A percentile compares a stretch with the other conserved stretches of the same genome.
These are phyloP conservation scores for Xanthorhoe designata DNA, from an alignment of 2,888 invertebrate genomes.

Conservation along the genomic window DNA sequence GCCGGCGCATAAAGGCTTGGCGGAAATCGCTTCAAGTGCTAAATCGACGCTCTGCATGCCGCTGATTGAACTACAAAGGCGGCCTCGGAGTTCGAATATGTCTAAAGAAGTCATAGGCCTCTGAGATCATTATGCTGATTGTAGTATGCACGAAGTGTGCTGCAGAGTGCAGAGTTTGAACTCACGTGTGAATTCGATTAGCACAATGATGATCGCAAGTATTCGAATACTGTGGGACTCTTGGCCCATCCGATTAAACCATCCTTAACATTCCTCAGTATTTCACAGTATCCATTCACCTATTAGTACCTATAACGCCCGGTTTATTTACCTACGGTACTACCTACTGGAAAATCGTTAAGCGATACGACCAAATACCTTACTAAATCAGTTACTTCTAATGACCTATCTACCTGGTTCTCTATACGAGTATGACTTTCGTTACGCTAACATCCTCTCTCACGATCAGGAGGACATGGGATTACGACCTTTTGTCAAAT, in stretches of 20 bases:
- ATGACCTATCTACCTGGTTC: no score
- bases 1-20: conserved; percentile 51
- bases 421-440: no score
- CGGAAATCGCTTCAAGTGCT: conserved; percentile 66
- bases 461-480: background rate
- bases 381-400: no score
- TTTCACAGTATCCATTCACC: no score
- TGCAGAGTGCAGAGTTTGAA: background rate
- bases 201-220: background rate
- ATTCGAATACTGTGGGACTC: no score
- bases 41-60: conserved; percentile 61
- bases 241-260: no score
- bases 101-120: conserved; percentile 36
- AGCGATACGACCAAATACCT: no score
- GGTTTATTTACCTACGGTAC: background rate
- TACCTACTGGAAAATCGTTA: background rate
- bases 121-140: conserved; percentile 17
- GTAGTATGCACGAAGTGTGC: conserved; percentile 13
- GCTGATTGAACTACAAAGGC: conserved; percentile 69
- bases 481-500: conserved; percentile 6
- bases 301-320: no score
- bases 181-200: background rate
- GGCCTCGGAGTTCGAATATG: conserved; percentile 20
- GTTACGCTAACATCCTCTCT: no score
- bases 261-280: no score